These are phyloP conservation scores for Pantherophis guttatus DNA, from an alignment of 2,113 vertebrate genomes.

Conservation along the genomic window DNA sequence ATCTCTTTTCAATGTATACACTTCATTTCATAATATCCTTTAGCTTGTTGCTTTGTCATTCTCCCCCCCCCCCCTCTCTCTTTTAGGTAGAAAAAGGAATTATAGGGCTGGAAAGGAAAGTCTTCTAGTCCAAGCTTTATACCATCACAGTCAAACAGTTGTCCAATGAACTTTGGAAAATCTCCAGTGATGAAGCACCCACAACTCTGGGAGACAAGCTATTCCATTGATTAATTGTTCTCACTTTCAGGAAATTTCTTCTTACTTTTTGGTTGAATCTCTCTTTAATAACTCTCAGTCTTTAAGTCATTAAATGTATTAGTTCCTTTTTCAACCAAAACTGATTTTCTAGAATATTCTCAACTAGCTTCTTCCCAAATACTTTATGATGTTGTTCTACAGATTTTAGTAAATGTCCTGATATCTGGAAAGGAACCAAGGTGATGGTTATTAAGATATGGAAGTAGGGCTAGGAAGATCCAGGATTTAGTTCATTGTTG, in stretches of 20 bases:
- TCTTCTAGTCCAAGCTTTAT: neutral
- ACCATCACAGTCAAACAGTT: neutral
- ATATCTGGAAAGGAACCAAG: neutral
- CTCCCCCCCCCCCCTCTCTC: neutral
- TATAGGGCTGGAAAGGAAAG: neutral
- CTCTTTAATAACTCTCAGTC: neutral
- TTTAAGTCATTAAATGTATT: neutral
- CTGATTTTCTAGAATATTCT: neutral
- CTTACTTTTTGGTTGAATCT: neutral
- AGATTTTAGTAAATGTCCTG: neutral
- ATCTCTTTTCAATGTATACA: neutral
- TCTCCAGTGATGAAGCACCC: neutral
- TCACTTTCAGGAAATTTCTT: neutral
- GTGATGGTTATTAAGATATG: neutral
- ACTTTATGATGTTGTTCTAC: neutral
- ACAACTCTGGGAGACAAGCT: neutral
- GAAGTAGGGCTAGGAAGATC: neutral
- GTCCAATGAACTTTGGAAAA: neutral
- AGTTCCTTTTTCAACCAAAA: neutral
- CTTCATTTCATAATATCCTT: neutral
- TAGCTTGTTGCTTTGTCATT: neutral
- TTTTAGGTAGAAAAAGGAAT: neutral
- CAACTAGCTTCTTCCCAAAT: neutral
- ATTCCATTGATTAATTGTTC: neutral
- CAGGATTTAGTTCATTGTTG: neutral